phyloP scores from a whole-genome alignment of 92 coral and sea anemone genomes.

The Diadumene lineata region DNA sequence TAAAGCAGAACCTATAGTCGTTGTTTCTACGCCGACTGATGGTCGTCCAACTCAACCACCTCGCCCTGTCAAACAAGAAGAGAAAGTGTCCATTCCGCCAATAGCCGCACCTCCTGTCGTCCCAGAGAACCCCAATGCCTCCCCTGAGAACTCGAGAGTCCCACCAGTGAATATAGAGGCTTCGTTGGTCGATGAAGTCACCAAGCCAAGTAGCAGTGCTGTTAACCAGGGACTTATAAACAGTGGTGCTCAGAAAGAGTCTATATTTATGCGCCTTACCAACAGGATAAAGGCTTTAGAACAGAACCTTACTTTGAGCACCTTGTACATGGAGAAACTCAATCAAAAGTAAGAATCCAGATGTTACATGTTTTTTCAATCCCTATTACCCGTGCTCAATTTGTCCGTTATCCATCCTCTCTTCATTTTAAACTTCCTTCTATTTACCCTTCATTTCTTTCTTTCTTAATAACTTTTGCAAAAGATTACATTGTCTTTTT shows the following conservation, averaged over 20 bases:
- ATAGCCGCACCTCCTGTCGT: constrained; percentile 49
- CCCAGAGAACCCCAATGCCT: constrained; percentile 14
- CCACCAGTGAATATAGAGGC: constrained; percentile 27
- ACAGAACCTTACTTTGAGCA: constrained; percentile 91
- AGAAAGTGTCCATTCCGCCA: constrained; percentile 36
- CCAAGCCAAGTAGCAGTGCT: constrained; percentile 21
- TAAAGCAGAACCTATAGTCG: constrained; percentile 3
- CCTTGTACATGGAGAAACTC: constrained; percentile 89
- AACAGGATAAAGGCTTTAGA: constrained; percentile 96
- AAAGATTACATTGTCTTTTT: not conserved
- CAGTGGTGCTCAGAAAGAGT: constrained; percentile 84
- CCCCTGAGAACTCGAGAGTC: constrained; percentile 20
- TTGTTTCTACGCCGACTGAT: not conserved
- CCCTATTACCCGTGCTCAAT: not conserved
- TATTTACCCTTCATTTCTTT: not conserved
- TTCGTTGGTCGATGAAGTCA: constrained; percentile 49
- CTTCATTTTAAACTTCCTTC: not conserved
- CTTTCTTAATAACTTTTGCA: not conserved
- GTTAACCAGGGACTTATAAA: constrained; percentile 20
- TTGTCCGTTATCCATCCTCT: not conserved
- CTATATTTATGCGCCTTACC: constrained; percentile 93
- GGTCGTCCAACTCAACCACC: constrained; percentile 8
- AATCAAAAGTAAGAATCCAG: constrained; percentile 74
- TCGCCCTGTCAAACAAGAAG: not conserved
- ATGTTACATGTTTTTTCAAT: not conserved